Evolutionary conservation across 1,140 invertebrate species (phyloP).

Genomic region (Aradophagus sp.): DNA sequence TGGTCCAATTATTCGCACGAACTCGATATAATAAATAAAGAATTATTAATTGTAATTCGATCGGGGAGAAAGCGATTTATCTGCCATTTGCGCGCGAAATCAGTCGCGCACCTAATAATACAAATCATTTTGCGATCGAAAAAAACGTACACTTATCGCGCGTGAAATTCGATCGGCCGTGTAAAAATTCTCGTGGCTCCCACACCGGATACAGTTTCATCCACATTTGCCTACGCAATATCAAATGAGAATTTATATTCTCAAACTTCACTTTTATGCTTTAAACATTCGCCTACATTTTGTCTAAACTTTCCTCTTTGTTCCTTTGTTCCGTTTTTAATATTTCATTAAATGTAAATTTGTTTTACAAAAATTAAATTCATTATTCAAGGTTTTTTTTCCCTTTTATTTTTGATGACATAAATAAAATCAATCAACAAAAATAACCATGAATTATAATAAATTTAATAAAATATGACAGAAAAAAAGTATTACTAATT

Average conservation of each 20-base stretch:
- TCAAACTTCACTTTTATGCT: too few species aligned
- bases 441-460: too few species aligned
- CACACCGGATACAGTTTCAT: constrained; percentile 36
- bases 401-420: too few species aligned
- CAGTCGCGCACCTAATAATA: constrained; percentile 26
- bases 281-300: too few species aligned
- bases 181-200: constrained; percentile 21
- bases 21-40: constrained; percentile 4
- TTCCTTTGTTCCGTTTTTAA: too few species aligned
- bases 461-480: too few species aligned
- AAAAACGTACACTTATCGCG: constrained; percentile 22
- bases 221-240: constrained; percentile 32
- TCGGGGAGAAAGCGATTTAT: constrained; percentile 12
- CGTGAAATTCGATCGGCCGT: constrained; percentile 28
- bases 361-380: too few species aligned
- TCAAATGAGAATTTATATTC: constrained; percentile 3
- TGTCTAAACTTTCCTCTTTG: too few species aligned
- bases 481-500: too few species aligned
- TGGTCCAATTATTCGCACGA: constrained; percentile 1
- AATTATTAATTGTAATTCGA: constrained; percentile 16
- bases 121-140: constrained; percentile 22
- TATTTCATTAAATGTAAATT: too few species aligned
- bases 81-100: constrained; percentile 6
- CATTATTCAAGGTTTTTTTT: too few species aligned
- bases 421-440: too few species aligned